Evolutionary conservation across 2,888 invertebrate genomes (phyloP).

Genomic region (Gastracanthus pulcherrimus): DNA sequence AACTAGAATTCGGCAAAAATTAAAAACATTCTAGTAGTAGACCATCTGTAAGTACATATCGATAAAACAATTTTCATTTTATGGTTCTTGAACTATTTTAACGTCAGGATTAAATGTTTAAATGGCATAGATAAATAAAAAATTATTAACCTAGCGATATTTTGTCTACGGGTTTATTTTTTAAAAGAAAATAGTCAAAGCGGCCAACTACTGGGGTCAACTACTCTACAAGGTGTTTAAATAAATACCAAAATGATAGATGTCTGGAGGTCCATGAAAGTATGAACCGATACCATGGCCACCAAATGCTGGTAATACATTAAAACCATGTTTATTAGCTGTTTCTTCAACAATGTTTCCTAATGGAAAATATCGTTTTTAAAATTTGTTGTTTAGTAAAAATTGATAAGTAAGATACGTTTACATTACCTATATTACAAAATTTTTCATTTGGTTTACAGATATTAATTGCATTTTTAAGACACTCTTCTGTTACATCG

Average conservation of each 20-base stretch:
- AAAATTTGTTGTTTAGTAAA: neutral
- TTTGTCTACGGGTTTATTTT: too few relatives aligned
- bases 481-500: conserved; percentile 84
- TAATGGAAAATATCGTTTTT: conserved; percentile 52
- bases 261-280: conserved; percentile 95
- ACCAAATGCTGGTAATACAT: conserved; percentile 88
- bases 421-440: conserved; percentile 78
- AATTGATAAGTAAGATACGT: neutral
- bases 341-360: conserved; percentile 83
- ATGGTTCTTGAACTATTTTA: too few relatives aligned
- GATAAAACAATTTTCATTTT: neutral
- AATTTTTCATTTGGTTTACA: conserved; percentile 80
- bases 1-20: too few relatives aligned
- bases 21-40: too few relatives aligned
- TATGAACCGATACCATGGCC: conserved; percentile 96
- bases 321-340: conserved; percentile 82
- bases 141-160: too few relatives aligned
- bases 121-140: too few relatives aligned
- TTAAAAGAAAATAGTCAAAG: too few relatives aligned
- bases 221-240: too few relatives aligned
- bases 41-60: too few relatives aligned
- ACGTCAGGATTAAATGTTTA: too few relatives aligned
- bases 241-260: conserved; percentile 87
- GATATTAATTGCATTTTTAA: conserved; percentile 80
- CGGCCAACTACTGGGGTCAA: too few relatives aligned